A percentile compares a stretch with the other conserved stretches of the same genome.
phyloP scores from a whole-genome alignment of 2,113 vertebrate genomes.

The Eubucco bourcierii region DNA sequence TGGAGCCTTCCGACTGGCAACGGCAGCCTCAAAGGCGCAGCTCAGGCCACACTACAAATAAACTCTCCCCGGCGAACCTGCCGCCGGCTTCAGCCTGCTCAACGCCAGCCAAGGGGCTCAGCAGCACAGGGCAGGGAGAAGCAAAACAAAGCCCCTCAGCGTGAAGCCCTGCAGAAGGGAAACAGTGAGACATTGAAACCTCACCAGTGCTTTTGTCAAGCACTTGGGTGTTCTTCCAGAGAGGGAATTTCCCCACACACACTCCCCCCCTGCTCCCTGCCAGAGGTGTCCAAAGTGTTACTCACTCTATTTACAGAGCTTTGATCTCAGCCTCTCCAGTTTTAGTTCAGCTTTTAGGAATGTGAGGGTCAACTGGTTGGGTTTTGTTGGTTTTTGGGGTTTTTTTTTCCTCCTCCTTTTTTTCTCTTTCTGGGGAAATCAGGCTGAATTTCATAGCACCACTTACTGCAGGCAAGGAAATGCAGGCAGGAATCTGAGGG shows the following conservation, averaged over 20 bases:
- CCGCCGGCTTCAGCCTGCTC: constrained; percentile 42
- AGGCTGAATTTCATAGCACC: constrained; percentile 69
- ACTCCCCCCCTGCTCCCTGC: not conserved
- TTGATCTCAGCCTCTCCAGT: constrained; percentile 80
- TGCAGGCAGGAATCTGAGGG: not conserved
- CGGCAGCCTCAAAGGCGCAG: constrained; percentile 66
- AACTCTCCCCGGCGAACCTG: constrained; percentile 73
- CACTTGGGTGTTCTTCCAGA: constrained; percentile 83
- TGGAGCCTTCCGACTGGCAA: constrained; percentile 66
- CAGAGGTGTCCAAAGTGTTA: constrained; percentile 77
- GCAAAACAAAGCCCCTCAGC: constrained; percentile 83
- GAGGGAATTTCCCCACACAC: constrained; percentile 71
- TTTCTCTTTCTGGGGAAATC: constrained; percentile 73
- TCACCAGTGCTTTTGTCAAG: constrained; percentile 77
- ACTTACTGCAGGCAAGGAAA: constrained; percentile 72
- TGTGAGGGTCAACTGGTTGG: constrained; percentile 73
- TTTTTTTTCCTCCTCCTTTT: too few species aligned
- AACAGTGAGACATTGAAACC: constrained; percentile 83
- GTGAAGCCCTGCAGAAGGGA: constrained; percentile 75
- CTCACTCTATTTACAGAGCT: constrained; percentile 85
- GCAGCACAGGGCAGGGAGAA: constrained; percentile 70
- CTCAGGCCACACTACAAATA: constrained; percentile 78
- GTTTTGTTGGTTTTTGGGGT: too few species aligned
- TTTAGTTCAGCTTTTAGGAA: constrained; percentile 82
- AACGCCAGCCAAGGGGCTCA: constrained; percentile 67